Base-by-base conservation (phyloP, 2,113 vertebrate species). In the Halichoeres trimaculatus region DNA sequence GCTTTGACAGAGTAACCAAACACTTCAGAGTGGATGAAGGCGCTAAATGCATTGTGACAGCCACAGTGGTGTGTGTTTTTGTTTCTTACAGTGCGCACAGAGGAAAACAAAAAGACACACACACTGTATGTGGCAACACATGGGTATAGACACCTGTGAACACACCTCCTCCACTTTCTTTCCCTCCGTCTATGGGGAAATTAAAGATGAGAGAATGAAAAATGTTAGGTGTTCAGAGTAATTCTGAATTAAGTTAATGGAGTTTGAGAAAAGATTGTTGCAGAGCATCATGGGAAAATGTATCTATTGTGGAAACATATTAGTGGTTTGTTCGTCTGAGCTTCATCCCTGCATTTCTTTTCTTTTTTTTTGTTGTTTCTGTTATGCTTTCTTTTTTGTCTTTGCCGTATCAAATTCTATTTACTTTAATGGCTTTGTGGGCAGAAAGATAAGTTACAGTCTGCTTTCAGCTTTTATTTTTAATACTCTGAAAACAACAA, bases 211-310 rank as follows among this genome's bases (percentile, higher is more conserved):
- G 89, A 92, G 91, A 89, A 84, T 93, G 84, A 92, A 91, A 91
- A 89, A 91, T 90, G 86, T 87, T 83, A 80, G 79, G 80, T 88
- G 85, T 91, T 91, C 86, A 85, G 83, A 88, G 80, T 70, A 83
- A 85, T 87, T 90, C 90, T 85, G 85, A 70, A 92, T 92, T 90
- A 90, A 84, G 77, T 78, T 88, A 91, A 92, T 91, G 34, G 43
- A 87, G 89, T 89, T 41, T 87, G 79, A 87, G 47, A 76, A 81
- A 76, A 76, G 78, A 87, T 88, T 91, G 76, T 86, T 85, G 84
- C 76, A 87, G 86, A 89, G 88, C 83, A 80, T 92, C 81, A 81
- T 70, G 76, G 84, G 85, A 86, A 85, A 89, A 91, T 88, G 90
- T 74, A 85, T 90, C 63, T 90, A 88, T 91, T 90, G 90, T 66